phyloP scores from a whole-genome alignment of 2,888 invertebrate species.

The Anoncus sp. region DNA sequence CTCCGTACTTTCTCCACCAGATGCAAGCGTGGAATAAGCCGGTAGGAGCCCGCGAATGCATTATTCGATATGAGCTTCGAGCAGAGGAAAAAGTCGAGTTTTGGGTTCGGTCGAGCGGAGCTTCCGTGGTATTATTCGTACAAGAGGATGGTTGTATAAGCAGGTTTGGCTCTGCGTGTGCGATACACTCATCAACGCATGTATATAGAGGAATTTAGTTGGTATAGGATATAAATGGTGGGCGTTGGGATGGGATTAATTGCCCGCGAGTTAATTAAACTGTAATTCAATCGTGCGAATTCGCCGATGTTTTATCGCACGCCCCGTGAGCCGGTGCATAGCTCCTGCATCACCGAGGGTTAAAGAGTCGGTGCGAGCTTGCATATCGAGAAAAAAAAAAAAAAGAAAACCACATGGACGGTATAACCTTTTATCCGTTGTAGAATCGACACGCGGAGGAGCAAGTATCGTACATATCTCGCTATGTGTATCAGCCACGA shows the following conservation, averaged over 20 bases:
- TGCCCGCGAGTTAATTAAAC: conserved; percentile 82
- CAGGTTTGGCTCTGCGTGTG: conserved; percentile 22
- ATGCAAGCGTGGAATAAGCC: conserved; percentile 76
- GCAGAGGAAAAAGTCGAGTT: conserved; percentile 53
- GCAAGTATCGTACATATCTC: no score
- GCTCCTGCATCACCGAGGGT: conserved; percentile 54
- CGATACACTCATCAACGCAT: conserved; percentile 10
- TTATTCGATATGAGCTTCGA: conserved; percentile 72
- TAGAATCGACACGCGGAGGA: no score
- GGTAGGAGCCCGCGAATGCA: conserved; percentile 75
- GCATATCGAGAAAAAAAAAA: conserved; percentile 46
- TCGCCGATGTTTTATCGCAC: conserved; percentile 81
- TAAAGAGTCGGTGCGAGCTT: conserved; percentile 49
- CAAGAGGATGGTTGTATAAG: conserved; percentile 54
- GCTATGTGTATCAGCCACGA: no score
- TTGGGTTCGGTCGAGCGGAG: conserved; percentile 59
- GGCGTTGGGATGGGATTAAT: conserved; percentile 75
- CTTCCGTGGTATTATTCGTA: conserved; percentile 60
- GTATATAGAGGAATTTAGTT: neutral
- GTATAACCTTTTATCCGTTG: no score
- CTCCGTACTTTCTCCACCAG: conserved; percentile 61
- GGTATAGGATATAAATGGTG: conserved; percentile 20
- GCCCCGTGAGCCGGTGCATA: conserved; percentile 58
- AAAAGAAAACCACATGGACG: neutral
- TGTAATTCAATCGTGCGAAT: conserved; percentile 82